phyloP scores from a whole-genome alignment of 2,888 invertebrate species.

The Asteroscopus sphinx region DNA sequence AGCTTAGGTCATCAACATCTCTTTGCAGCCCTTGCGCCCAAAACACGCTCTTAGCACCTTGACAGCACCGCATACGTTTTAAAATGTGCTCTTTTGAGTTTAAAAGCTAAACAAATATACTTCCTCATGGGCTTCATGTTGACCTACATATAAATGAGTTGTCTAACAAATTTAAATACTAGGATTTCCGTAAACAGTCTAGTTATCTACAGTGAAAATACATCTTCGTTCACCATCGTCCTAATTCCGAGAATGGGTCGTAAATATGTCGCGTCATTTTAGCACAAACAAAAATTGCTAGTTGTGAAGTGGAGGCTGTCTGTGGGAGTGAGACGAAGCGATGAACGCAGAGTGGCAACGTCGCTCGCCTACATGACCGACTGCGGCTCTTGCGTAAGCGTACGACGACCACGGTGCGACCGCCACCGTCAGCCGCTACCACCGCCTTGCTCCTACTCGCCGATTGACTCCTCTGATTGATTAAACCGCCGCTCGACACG shows the following conservation, averaged over 20 bases:
- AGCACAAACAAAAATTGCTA: slow-evolving; percentile 86
- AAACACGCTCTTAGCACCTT: slow-evolving; percentile 12
- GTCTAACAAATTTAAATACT: slow-evolving; percentile 11
- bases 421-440: slow-evolving; percentile 56
- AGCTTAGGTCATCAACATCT: slow-evolving; percentile 83
- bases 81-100: neutral
- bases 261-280: slow-evolving; percentile 85
- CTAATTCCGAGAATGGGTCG: slow-evolving; percentile 82
- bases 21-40: slow-evolving; percentile 33
- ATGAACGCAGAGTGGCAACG: slow-evolving; percentile 81
- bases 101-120: neutral
- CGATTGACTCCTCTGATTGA: slow-evolving; percentile 69
- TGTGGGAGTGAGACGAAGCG: slow-evolving; percentile 77
- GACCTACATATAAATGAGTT: slow-evolving; percentile 25
- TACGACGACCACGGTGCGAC: slow-evolving; percentile 79
- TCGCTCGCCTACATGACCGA: slow-evolving; percentile 85
- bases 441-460: slow-evolving; percentile 65
- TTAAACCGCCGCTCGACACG: slow-evolving; percentile 56
- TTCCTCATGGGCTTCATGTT: neutral
- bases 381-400: slow-evolving; percentile 88
- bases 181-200: slow-evolving; percentile 61
- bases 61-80: neutral
- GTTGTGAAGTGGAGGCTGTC: slow-evolving; percentile 76
- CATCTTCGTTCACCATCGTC: slow-evolving; percentile 71
- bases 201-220: slow-evolving; percentile 54